A percentile compares a stretch with the other conserved stretches of the same genome.
phyloP scores from a whole-genome alignment of 1,140 invertebrate species.

The Drosophila prosaltans region DNA sequence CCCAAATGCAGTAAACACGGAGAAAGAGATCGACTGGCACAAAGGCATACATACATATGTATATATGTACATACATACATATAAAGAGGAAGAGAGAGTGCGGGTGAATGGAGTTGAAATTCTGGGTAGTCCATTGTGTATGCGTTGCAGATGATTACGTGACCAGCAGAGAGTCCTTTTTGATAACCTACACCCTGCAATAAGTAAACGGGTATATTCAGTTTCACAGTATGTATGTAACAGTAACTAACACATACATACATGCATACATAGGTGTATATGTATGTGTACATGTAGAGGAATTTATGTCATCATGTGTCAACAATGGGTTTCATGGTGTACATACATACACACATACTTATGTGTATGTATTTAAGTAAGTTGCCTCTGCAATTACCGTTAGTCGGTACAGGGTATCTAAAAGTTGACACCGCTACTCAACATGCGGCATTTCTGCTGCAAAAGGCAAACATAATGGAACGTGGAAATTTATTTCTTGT shows the following conservation, averaged over 20 bases:
- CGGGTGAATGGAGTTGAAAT: slow-evolving; percentile 21
- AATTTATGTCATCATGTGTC: no score
- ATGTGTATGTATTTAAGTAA: no score
- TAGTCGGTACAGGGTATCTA: not conserved
- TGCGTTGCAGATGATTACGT: slow-evolving; percentile 46
- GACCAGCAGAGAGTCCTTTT: not conserved
- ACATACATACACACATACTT: no score
- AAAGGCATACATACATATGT: not conserved
- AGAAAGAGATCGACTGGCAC: not conserved
- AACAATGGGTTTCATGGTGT: no score
- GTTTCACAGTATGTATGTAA: not conserved
- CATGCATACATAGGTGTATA: no score
- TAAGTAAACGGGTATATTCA: not conserved
- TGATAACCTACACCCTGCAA: not conserved
- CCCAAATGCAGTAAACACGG: slow-evolving; percentile 44
- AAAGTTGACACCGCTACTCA: not conserved
- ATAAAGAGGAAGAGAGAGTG: not conserved
- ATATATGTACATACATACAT: not conserved
- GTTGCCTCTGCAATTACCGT: not conserved
- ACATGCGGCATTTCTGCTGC: not conserved
- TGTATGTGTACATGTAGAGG: no score
- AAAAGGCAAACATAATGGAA: slow-evolving; percentile 5
- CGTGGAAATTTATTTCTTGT: slow-evolving; percentile 1
- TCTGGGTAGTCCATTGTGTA: slow-evolving; percentile 33
- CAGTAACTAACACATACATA: no score